Percentiles rank a stretch among this genome's conserved stretches.
These are phyloP conservation scores for Eudorcas thomsonii DNA, from an alignment of 2,113 vertebrate genomes.

Conservation along the genomic window DNA sequence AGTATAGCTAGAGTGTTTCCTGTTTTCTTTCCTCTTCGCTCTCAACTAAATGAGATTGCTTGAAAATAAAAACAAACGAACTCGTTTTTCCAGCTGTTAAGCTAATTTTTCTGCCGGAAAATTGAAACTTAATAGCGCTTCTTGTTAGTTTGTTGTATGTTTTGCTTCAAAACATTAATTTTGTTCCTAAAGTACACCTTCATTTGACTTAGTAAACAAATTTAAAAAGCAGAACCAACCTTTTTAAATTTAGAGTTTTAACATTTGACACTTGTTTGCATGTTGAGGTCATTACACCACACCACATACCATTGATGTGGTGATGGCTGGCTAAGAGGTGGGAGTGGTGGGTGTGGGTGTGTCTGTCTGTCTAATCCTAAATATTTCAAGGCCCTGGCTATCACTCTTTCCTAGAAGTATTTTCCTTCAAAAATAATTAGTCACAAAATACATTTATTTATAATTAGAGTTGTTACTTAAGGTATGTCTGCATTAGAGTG, in stretches of 20 bases:
- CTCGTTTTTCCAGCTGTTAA: slow-evolving; percentile 68
- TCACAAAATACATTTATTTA: neutral
- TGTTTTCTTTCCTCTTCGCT: slow-evolving; percentile 71
- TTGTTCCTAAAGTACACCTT: slow-evolving; percentile 56
- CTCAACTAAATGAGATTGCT: slow-evolving; percentile 66
- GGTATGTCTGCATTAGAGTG: neutral
- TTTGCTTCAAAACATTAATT: slow-evolving; percentile 65
- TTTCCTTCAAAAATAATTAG: neutral
- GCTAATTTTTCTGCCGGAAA: slow-evolving; percentile 69
- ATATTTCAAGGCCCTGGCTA: neutral
- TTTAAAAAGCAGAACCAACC: neutral
- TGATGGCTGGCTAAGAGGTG: neutral
- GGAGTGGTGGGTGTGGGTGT: neutral
- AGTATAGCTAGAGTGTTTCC: slow-evolving; percentile 44
- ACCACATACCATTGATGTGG: no score
- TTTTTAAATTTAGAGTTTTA: neutral
- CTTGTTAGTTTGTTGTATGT: slow-evolving; percentile 59
- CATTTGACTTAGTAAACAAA: slow-evolving; percentile 37
- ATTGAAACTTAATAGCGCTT: slow-evolving; percentile 63
- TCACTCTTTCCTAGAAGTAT: neutral
- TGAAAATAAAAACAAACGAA: slow-evolving; percentile 67
- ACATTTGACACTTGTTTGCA: neutral
- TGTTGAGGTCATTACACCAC: neutral
- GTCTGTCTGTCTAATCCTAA: neutral
- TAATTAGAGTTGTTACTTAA: neutral